Conservation (phyloP, 2,797 vertebrate genomes). For the Emydoidea blandingii region DNA sequence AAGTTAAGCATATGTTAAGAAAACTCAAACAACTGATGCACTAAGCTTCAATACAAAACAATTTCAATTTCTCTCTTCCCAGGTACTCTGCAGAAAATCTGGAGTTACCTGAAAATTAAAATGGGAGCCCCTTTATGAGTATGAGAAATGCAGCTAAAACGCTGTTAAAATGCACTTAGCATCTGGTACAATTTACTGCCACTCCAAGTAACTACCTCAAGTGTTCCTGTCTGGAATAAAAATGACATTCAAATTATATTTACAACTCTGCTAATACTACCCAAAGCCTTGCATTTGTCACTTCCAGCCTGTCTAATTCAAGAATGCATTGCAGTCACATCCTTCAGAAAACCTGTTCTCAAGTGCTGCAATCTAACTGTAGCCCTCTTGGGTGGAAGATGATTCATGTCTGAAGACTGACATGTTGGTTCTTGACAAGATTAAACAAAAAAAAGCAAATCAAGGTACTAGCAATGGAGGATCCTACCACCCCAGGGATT, state of each 20-base stretch:
- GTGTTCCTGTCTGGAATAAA: constrained; percentile 44
- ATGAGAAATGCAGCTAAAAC: constrained; percentile 36
- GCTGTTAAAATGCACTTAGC: constrained; percentile 53
- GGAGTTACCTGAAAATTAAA: constrained; percentile 55
- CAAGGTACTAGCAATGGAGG: background rate
- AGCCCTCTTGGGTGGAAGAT: background rate
- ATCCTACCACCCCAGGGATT: background rate
- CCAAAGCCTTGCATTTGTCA: constrained; percentile 10
- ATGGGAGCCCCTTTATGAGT: constrained; percentile 17
- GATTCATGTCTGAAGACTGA: constrained; percentile 26
- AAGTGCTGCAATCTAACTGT: background rate
- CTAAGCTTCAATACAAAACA: background rate
- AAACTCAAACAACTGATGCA: background rate
- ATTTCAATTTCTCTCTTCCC: background rate
- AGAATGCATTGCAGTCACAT: background rate
- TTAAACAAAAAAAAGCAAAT: background rate
- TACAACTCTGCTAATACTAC: constrained; percentile 45
- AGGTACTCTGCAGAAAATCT: constrained; percentile 5
- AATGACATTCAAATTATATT: constrained; percentile 60
- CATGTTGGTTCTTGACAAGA: background rate
- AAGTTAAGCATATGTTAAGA: background rate
- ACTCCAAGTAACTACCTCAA: constrained; percentile 39
- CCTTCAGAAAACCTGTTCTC: constrained; percentile 5
- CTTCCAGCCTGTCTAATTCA: constrained; percentile 13
- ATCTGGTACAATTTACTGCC: constrained; percentile 56